Evolutionary conservation across 2,888 invertebrate species (phyloP).

Genomic region (Trilocha varians): DNA sequence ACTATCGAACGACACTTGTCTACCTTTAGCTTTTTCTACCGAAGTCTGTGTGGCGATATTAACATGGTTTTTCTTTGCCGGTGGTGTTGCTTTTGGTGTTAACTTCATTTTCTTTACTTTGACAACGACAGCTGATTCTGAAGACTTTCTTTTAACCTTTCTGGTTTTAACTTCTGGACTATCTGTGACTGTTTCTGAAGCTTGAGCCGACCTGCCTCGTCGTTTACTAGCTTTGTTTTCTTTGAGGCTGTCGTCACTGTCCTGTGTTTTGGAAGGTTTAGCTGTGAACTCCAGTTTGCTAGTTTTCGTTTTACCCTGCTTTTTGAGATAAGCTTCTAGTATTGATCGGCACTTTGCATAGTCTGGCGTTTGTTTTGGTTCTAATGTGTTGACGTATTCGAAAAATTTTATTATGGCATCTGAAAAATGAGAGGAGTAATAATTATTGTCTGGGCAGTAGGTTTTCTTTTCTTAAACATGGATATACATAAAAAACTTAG

Average conservation of each 20-base stretch:
- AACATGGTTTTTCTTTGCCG: constrained; percentile 46
- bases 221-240: constrained; percentile 8
- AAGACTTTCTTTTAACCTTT: constrained; percentile 38
- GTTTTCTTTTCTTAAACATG: no score
- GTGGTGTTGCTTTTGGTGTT: constrained; percentile 50
- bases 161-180: constrained; percentile 11
- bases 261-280: constrained; percentile 13
- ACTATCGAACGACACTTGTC: constrained; percentile 54
- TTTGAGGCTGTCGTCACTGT: constrained; percentile 12
- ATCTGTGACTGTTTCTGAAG: constrained; percentile 17
- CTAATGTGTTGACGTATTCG: constrained; percentile 77
- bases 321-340: constrained; percentile 77
- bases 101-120: constrained; percentile 47
- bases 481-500: no score
- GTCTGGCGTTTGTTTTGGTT: constrained; percentile 81
- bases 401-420: constrained; percentile 77
- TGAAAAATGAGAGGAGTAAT: constrained; percentile 36
- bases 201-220: constrained; percentile 16
- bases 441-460: no score
- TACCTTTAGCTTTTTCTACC: constrained; percentile 30
- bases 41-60: constrained; percentile 63
- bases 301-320: constrained; percentile 67
- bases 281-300: constrained; percentile 75
- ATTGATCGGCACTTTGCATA: constrained; percentile 80
- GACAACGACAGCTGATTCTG: constrained; percentile 38